Evolutionary conservation across 2,797 vertebrate species (phyloP), one percentile per base, ranked within the genome.

Genomic region (Oreortyx pictus): DNA sequence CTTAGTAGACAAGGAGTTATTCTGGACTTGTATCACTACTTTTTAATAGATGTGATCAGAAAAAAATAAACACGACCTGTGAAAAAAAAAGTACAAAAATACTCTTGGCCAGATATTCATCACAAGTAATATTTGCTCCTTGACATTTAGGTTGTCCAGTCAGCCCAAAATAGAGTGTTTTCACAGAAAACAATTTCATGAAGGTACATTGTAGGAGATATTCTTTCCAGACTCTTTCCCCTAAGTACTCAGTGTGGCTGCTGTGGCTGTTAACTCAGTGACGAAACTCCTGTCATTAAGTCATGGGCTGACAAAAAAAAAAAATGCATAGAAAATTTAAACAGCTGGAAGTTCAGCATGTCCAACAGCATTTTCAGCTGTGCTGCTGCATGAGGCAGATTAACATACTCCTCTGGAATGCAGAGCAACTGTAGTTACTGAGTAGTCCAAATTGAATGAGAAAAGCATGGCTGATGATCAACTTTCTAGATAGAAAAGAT

Each of bases 71-170:
- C 46, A 49, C 0, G 1, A 52, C 22, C n/a, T 49, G 3, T 14
- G 44, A 64, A 92, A 75, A 79, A 7, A 18, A 25, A 83, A 82
- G 9, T 56, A 66, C 17, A 76, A 76, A 94, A 94, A 79, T 79
- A 84, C 6, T 71, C 15, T 52, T 90, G 57, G 25, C 61, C 71
- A 9, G 0, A 77, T 89, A 49, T 52, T 88, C 43, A 57, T 44
- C 39, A 76, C 70, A n/a, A 88, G 47, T 52, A 76, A 76, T 90
- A 91, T 90, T 91, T 94, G 67, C 27, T 91, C 50, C 35, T 86
- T 94, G 86, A 86, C 16, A 80, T 91, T 90, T 94, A 33, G 27
- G 44, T 71, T 87, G 57, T 31, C n/a, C 52, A 65, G n/a, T 39
- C 60, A 88, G 56, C 27, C 64, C 67, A 80, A 94, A 88, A 86